Percentiles rank a stretch among this genome's conserved stretches.
phyloP scores from a whole-genome alignment of 2,113 vertebrate genomes.

The Chaetorhynchus papuensis region DNA sequence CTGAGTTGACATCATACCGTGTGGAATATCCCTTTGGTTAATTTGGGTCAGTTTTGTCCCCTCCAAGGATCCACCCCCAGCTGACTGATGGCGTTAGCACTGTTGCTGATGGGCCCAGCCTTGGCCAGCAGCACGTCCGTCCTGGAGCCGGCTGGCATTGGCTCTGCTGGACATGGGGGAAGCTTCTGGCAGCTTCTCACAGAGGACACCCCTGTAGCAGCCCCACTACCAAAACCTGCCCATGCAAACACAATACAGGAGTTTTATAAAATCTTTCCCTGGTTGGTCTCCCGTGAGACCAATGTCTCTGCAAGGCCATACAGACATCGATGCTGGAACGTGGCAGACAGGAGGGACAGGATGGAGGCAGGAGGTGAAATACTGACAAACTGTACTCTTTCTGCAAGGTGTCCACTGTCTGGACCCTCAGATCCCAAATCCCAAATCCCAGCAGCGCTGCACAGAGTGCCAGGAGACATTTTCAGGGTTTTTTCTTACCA shows the following conservation, averaged over 20 bases:
- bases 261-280: background rate
- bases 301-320: background rate
- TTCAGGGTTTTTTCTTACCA: background rate
- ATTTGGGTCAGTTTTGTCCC: background rate
- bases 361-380: background rate
- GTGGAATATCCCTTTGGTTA: background rate
- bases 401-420: accelerated
- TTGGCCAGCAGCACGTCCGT: background rate
- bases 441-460: background rate
- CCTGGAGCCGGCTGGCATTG: background rate
- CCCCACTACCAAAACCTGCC: background rate
- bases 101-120: accelerated
- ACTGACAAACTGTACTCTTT: background rate
- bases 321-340: accelerated
- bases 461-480: background rate
- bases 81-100: background rate
- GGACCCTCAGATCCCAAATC: background rate
- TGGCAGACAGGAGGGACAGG: background rate
- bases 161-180: background rate
- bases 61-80: background rate
- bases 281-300: background rate
- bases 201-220: background rate
- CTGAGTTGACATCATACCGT: background rate
- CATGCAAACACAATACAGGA: background rate
- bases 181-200: background rate